phyloP scores from a whole-genome alignment of 2,888 invertebrate genomes.

The Neoscelio sp. region DNA sequence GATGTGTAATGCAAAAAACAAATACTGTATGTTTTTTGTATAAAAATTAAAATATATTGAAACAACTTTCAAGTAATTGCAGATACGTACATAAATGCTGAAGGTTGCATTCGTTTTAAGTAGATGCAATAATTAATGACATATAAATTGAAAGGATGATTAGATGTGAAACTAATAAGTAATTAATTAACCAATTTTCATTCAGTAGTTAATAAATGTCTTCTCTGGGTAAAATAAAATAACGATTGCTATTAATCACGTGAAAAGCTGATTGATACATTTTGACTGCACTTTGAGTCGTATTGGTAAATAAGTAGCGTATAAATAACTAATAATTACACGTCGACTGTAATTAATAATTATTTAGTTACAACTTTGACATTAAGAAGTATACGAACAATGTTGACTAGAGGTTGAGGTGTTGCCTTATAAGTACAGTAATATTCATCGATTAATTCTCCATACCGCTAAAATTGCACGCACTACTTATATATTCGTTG shows the following conservation, averaged over 20 bases:
- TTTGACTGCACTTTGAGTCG: background rate
- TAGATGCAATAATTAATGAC: slow-evolving; percentile 7
- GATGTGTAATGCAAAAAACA: slow-evolving; percentile 12
- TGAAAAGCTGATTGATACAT: background rate
- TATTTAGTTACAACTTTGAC: slow-evolving; percentile 14
- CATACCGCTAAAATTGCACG: slow-evolving; percentile 1
- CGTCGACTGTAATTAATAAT: slow-evolving; percentile 43
- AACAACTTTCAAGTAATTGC: slow-evolving; percentile 44
- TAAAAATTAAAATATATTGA: slow-evolving; percentile 1
- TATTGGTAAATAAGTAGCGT: background rate
- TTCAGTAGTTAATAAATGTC: background rate
- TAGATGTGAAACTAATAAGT: slow-evolving; percentile 2
- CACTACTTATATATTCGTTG: slow-evolving; percentile 17
- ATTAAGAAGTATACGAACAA: slow-evolving; percentile 30
- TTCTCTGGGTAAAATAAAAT: background rate
- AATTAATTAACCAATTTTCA: background rate
- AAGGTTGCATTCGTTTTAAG: slow-evolving; percentile 33
- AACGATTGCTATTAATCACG: background rate
- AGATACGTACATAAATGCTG: slow-evolving; percentile 8
- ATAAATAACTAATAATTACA: background rate
- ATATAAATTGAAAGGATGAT: slow-evolving; percentile 6
- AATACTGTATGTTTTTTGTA: slow-evolving; percentile 11
- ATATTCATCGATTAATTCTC: slow-evolving; percentile 44
- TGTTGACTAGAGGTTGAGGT: slow-evolving; percentile 16
- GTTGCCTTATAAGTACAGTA: slow-evolving; percentile 24